phyloP scores from a whole-genome alignment of 2,113 vertebrate genomes.

The Mormoops blainvillei region DNA sequence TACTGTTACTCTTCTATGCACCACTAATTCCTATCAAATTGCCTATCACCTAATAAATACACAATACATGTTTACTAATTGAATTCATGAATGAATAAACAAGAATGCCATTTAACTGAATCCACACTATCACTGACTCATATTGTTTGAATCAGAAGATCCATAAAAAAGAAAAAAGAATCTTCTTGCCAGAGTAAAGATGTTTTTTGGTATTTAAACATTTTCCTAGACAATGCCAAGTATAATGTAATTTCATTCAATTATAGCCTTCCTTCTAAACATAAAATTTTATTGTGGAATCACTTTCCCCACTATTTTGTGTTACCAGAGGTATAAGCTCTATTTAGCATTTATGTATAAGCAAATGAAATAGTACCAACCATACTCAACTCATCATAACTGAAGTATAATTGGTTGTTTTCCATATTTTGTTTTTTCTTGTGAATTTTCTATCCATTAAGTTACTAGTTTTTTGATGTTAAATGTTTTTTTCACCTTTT shows the following conservation, averaged over 20 bases:
- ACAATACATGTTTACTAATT: background rate
- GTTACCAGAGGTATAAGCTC: background rate
- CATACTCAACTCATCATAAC: background rate
- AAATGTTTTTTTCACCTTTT: background rate
- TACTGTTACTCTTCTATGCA: background rate
- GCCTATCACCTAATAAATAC: background rate
- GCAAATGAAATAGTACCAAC: background rate
- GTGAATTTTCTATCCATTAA: constrained; percentile 3
- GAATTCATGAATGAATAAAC: background rate
- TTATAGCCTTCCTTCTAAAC: background rate
- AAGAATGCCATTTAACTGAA: background rate
- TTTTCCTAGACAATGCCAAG: background rate
- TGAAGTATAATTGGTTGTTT: background rate
- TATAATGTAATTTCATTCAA: background rate
- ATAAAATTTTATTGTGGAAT: background rate
- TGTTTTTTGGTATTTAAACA: background rate
- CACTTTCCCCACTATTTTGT: background rate
- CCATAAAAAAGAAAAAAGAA: background rate
- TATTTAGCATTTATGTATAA: constrained; percentile 16
- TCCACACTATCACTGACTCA: background rate
- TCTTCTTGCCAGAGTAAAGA: background rate
- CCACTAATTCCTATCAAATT: background rate
- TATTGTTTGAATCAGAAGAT: background rate
- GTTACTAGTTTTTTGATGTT: background rate
- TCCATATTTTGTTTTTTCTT: background rate